These are phyloP conservation scores for Drosophila lacertosa DNA, from an alignment of 1,140 invertebrate genomes.

Conservation along the genomic window DNA sequence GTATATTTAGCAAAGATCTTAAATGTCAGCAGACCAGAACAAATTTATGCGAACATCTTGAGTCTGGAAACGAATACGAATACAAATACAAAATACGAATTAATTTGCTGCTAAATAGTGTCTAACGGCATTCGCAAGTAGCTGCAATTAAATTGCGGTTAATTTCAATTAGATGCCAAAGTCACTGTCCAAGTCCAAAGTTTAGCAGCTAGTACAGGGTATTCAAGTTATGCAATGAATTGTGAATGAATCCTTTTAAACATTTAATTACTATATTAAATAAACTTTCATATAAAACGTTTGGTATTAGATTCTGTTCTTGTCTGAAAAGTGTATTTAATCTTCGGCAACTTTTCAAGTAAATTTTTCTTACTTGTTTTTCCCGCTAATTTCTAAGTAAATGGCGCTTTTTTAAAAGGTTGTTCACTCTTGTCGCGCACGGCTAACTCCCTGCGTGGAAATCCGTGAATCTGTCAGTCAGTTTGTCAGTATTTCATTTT, in stretches of 20 bases:
- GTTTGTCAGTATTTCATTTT: conserved; percentile 6
- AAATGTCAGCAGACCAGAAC: conserved; percentile 76
- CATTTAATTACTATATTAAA: no score
- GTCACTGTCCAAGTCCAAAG: conserved; percentile 36
- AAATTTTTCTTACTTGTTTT: background rate
- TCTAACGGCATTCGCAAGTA: conserved; percentile 54
- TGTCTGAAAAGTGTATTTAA: background rate
- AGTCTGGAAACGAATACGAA: conserved; percentile 28
- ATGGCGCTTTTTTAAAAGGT: conserved; percentile 57
- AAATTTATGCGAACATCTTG: conserved; percentile 61
- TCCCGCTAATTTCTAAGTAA: conserved; percentile 45
- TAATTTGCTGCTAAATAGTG: conserved; percentile 23
- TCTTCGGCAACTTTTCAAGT: no score
- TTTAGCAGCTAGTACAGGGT: conserved; percentile 14
- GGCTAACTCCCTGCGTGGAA: conserved; percentile 43
- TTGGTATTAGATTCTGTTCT: background rate
- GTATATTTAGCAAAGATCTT: conserved; percentile 43
- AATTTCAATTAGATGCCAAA: conserved; percentile 54
- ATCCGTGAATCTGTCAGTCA: conserved; percentile 18
- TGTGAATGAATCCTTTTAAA: no score
- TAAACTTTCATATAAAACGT: no score
- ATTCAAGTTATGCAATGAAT: no score
- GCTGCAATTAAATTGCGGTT: conserved; percentile 61
- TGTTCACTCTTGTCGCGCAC: conserved; percentile 61
- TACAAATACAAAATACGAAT: conserved; percentile 2